Conservation (phyloP, 2,797 vertebrate species). For the Cynodonichthys magdalenae region DNA sequence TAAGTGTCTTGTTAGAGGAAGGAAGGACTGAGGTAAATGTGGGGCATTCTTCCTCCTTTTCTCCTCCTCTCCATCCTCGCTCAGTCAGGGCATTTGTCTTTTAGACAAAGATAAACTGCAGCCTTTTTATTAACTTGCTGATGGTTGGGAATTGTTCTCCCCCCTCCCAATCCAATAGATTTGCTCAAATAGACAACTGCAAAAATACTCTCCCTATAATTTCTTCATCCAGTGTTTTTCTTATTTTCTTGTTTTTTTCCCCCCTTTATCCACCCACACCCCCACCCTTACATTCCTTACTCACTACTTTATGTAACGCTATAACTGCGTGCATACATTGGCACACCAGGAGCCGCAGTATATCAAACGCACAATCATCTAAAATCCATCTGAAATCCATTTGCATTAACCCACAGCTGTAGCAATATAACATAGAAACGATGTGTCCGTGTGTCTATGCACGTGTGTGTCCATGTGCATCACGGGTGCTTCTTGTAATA, state of each 20-base stretch:
- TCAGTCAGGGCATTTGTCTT: conserved; percentile 78
- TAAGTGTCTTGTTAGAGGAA: conserved; percentile 53
- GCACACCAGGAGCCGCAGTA: conserved; percentile 38
- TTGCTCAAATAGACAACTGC: conserved; percentile 68
- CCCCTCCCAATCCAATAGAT: conserved; percentile 54
- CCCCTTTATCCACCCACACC: background rate
- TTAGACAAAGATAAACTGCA: conserved; percentile 81
- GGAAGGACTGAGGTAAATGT: conserved; percentile 59
- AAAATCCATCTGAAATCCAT: conserved; percentile 51
- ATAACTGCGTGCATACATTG: conserved; percentile 48
- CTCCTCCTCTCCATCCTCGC: conserved; percentile 54
- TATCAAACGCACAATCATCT: conserved; percentile 54
- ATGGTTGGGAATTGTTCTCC: conserved; percentile 74
- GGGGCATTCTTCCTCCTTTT: conserved; percentile 51
- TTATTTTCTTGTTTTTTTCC: conserved; percentile 46
- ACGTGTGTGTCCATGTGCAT: conserved; percentile 15
- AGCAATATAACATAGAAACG: conserved; percentile 13
- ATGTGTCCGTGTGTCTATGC: conserved; percentile 17
- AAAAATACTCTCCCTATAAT: conserved; percentile 67
- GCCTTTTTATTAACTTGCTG: conserved; percentile 82
- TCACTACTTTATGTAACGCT: conserved; percentile 36
- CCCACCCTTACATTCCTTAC: background rate
- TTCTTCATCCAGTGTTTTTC: conserved; percentile 50
- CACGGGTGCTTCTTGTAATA: conserved; percentile 24
- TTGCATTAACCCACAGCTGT: conserved; percentile 44